Conservation (phyloP, 2,888 invertebrate species). For the Diadegma fenestrale region DNA sequence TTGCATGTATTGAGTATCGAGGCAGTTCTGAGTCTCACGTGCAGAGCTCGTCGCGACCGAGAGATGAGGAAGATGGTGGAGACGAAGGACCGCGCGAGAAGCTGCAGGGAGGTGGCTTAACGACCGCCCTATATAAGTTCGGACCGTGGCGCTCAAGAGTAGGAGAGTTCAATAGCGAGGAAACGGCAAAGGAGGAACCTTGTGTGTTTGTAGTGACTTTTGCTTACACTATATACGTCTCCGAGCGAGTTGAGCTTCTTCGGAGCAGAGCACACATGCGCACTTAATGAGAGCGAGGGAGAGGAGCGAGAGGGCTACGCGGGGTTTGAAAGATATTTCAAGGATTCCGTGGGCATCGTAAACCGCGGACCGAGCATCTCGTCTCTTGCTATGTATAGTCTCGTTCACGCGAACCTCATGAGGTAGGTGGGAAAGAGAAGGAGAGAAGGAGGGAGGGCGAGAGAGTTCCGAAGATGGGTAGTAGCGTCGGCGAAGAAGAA, state of each 20-base stretch:
- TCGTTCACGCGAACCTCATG: slow-evolving; percentile 37
- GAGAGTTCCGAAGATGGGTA: slow-evolving; percentile 68
- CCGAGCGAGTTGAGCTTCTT: slow-evolving; percentile 58
- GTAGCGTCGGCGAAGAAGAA: slow-evolving; percentile 75
- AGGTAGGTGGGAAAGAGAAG: neutral
- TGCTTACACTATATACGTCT: slow-evolving; percentile 28
- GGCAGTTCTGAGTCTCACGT: neutral
- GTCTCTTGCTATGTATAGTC: slow-evolving; percentile 54
- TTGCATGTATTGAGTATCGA: neutral
- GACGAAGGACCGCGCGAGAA: slow-evolving; percentile 3
- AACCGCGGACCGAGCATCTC: slow-evolving; percentile 60
- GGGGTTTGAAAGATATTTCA: slow-evolving; percentile 68
- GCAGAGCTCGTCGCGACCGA: neutral
- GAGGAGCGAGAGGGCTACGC: slow-evolving; percentile 32
- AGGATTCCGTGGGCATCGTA: slow-evolving; percentile 72
- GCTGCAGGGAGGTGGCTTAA: slow-evolving; percentile 60
- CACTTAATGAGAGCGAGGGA: slow-evolving; percentile 30
- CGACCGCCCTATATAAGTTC: slow-evolving; percentile 70
- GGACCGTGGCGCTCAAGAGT: slow-evolving; percentile 61
- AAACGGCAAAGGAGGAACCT: slow-evolving; percentile 58
- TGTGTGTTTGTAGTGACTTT: slow-evolving; percentile 27
- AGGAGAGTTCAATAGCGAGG: slow-evolving; percentile 65
- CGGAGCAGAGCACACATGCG: slow-evolving; percentile 25
- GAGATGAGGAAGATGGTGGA: slow-evolving; percentile 31
- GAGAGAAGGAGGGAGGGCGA: slow-evolving; percentile 5